Evolutionary conservation across 2,797 vertebrate genomes (phyloP).

Genomic region (Cirrhinus molitorella): DNA sequence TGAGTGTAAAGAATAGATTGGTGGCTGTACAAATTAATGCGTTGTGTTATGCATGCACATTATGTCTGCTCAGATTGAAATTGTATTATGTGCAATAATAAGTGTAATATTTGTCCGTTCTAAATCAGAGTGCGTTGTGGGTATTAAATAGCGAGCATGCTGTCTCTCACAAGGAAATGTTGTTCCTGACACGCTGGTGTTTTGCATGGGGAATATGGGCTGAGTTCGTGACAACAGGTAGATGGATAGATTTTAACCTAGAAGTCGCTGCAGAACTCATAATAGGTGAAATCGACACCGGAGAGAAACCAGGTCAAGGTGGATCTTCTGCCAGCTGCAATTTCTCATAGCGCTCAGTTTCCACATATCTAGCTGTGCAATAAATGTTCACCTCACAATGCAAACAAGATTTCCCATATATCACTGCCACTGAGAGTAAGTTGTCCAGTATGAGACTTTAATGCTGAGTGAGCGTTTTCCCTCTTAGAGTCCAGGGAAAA

Average conservation of each 20-base stretch:
- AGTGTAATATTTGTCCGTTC: not conserved
- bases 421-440: conserved; percentile 58
- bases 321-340: not conserved
- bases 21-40: not conserved
- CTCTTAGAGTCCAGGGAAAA: conserved; percentile 50
- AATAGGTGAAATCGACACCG: conserved; percentile 29
- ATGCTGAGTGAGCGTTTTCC: conserved; percentile 44
- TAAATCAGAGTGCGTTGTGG: not conserved
- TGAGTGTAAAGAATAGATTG: not conserved
- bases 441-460: conserved; percentile 23
- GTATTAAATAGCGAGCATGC: not conserved
- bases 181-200: not conserved
- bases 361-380: conserved; percentile 2
- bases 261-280: conserved; percentile 43
- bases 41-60: not conserved
- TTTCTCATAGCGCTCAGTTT: conserved; percentile 16
- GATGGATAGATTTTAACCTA: conserved; percentile 36
- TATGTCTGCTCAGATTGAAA: not conserved
- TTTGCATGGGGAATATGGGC: not conserved
- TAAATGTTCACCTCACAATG: conserved; percentile 24
- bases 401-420: conserved; percentile 26
- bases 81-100: not conserved
- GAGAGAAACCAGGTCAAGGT: conserved; percentile 18
- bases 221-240: conserved; percentile 35
- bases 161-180: not conserved